Evolutionary conservation across 2,113 vertebrate species (phyloP).

Genomic region (Poecile atricapillus): DNA sequence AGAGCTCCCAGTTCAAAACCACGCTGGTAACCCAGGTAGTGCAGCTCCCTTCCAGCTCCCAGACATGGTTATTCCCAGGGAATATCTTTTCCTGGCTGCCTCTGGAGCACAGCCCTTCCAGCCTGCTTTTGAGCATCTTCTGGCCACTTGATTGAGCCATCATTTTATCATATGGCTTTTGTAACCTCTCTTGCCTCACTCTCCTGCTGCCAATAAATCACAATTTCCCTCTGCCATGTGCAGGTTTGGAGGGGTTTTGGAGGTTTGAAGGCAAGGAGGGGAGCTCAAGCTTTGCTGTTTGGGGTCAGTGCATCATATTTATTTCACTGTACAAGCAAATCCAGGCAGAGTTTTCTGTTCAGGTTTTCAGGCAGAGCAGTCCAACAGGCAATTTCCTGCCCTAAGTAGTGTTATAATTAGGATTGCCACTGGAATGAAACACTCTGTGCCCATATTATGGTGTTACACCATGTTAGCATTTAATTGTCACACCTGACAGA

Average conservation of each 20-base stretch:
- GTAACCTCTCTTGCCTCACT: slow-evolving; percentile 43
- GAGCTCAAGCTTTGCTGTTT: not conserved
- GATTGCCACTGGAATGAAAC: slow-evolving; percentile 61
- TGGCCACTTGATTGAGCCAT: slow-evolving; percentile 37
- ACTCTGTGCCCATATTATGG: slow-evolving; percentile 16
- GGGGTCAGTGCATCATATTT: not conserved
- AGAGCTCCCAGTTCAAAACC: not conserved
- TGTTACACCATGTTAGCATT: slow-evolving; percentile 48
- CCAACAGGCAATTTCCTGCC: slow-evolving; percentile 44
- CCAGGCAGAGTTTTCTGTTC: not conserved
- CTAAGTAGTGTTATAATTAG: slow-evolving; percentile 56
- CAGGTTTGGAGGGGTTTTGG: not conserved
- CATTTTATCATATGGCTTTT: slow-evolving; percentile 44
- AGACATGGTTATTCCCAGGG: not conserved
- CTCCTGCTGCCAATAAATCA: not conserved
- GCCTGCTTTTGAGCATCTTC: not conserved
- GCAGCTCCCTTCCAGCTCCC: slow-evolving; percentile 10
- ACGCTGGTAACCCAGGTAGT: not conserved
- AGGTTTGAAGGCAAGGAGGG: not conserved
- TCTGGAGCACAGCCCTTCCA: slow-evolving; percentile 8
- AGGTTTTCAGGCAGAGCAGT: slow-evolving; percentile 20
- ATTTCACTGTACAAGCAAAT: slow-evolving; percentile 13
- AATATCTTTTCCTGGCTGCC: slow-evolving; percentile 4
- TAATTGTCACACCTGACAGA: slow-evolving; percentile 42
- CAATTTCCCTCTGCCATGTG: not conserved